Conservation (phyloP, 1,140 invertebrate genomes). For the Stegodyphus mimosarum region DNA sequence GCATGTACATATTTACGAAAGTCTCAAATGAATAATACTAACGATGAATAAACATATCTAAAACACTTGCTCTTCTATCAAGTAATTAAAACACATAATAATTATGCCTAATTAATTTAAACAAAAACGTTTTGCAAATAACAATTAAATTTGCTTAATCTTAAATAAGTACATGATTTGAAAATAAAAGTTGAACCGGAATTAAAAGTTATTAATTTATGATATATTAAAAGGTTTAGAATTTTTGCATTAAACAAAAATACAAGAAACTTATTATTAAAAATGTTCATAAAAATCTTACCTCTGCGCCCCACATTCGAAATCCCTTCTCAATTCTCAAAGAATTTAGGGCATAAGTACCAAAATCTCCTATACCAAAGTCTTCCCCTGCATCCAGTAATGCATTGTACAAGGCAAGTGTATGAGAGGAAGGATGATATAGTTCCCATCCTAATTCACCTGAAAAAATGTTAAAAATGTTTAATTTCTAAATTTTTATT, state of each 20-base stretch:
- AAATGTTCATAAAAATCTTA: constrained; percentile 26
- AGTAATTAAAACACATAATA: neutral
- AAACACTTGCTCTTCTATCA: neutral
- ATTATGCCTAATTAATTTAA: too few relatives aligned
- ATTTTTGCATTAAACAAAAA: too few relatives aligned
- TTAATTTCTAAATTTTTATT: too few relatives aligned
- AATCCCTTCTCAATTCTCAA: constrained; percentile 69
- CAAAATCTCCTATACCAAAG: constrained; percentile 67
- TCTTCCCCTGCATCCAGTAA: constrained; percentile 64
- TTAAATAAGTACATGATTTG: too few relatives aligned
- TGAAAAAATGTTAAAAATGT: constrained; percentile 7
- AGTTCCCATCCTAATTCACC: constrained; percentile 70
- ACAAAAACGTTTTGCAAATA: too few relatives aligned
- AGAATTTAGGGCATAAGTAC: constrained; percentile 67
- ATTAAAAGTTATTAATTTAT: too few relatives aligned
- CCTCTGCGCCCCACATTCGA: constrained; percentile 67
- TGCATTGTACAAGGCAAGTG: constrained; percentile 64
- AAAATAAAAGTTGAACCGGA: too few relatives aligned
- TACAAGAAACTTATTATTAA: neutral
- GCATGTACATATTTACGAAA: too few relatives aligned
- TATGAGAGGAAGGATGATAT: constrained; percentile 64
- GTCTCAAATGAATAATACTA: too few relatives aligned
- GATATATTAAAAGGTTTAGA: too few relatives aligned
- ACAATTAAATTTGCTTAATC: too few relatives aligned
- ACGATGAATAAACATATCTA: neutral